These are phyloP conservation scores for Euphonia xanthogaster DNA, from an alignment of 2,797 vertebrate genomes.

Conservation along the genomic window DNA sequence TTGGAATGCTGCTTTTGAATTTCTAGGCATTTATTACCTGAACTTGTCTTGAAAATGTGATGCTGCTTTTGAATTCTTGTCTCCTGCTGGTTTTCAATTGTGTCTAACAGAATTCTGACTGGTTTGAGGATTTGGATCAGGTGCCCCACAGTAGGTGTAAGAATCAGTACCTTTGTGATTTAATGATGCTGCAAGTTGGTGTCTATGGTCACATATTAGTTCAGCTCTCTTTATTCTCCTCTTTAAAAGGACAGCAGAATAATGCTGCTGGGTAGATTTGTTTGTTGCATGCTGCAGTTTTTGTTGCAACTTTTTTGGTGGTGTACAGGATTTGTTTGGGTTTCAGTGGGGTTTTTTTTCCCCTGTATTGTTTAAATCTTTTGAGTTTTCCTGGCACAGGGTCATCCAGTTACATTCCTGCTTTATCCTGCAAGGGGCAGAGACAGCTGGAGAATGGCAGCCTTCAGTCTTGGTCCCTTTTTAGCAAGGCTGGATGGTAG, in stretches of 20 bases:
- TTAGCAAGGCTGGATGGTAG: background rate
- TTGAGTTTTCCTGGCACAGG: background rate
- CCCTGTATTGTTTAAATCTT: background rate
- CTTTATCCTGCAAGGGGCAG: background rate
- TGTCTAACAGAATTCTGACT: background rate
- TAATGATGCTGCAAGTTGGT: background rate
- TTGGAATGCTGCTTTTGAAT: background rate
- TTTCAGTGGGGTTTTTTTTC: rapidly evolving
- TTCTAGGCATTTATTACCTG: background rate
- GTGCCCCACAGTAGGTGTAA: background rate
- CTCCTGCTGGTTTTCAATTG: background rate
- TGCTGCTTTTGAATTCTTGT: background rate
- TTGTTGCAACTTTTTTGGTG: background rate
- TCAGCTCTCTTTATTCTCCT: background rate
- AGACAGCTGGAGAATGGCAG: background rate
- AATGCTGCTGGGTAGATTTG: background rate
- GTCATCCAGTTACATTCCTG: background rate
- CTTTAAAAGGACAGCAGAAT: background rate
- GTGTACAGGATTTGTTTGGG: background rate
- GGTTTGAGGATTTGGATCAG: background rate
- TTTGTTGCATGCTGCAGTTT: background rate
- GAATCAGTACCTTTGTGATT: background rate
- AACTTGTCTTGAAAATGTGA: background rate
- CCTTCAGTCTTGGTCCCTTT: background rate
- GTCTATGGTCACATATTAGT: background rate